Evolutionary conservation across 2,888 invertebrate species (phyloP).

Genomic region (Ptilodon capucinus): DNA sequence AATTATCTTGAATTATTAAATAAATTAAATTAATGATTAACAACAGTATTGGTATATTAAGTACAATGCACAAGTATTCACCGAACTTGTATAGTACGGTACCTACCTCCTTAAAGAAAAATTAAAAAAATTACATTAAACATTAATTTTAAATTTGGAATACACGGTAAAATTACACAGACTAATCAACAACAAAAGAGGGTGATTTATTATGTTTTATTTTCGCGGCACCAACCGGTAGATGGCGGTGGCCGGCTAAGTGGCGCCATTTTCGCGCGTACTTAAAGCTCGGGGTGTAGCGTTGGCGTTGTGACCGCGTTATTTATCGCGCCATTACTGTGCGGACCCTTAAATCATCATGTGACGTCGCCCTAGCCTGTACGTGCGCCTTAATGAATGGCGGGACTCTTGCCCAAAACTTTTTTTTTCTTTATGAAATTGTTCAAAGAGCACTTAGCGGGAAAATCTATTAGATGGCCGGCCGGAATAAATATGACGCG

Average conservation of each 20-base stretch:
- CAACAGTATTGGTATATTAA: too few species aligned
- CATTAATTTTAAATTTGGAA: slow-evolving; percentile 8
- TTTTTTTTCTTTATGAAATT: slow-evolving; percentile 74
- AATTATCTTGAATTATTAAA: too few species aligned
- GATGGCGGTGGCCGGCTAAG: slow-evolving; percentile 68
- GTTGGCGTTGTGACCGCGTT: slow-evolving; percentile 70
- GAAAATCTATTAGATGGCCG: slow-evolving; percentile 67
- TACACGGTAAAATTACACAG: slow-evolving; percentile 36
- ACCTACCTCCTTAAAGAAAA: too few species aligned
- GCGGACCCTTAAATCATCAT: slow-evolving; percentile 79
- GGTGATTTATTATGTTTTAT: slow-evolving; percentile 56
- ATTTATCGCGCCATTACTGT: slow-evolving; percentile 82
- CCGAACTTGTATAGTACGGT: too few species aligned
- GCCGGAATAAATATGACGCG: slow-evolving; percentile 47
- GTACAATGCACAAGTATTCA: too few species aligned
- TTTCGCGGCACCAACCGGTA: slow-evolving; percentile 46
- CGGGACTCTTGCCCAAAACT: slow-evolving; percentile 64
- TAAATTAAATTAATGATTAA: too few species aligned
- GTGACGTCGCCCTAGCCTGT: slow-evolving; percentile 68
- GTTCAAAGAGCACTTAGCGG: slow-evolving; percentile 73
- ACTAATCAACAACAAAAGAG: slow-evolving; percentile 49
- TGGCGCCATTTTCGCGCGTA: slow-evolving; percentile 68
- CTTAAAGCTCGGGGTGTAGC: slow-evolving; percentile 52
- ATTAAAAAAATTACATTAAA: not conserved
- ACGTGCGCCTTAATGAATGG: slow-evolving; percentile 78